Evolutionary conservation across 2,797 vertebrate genomes (phyloP).

Genomic region (Somateria mollissima): DNA sequence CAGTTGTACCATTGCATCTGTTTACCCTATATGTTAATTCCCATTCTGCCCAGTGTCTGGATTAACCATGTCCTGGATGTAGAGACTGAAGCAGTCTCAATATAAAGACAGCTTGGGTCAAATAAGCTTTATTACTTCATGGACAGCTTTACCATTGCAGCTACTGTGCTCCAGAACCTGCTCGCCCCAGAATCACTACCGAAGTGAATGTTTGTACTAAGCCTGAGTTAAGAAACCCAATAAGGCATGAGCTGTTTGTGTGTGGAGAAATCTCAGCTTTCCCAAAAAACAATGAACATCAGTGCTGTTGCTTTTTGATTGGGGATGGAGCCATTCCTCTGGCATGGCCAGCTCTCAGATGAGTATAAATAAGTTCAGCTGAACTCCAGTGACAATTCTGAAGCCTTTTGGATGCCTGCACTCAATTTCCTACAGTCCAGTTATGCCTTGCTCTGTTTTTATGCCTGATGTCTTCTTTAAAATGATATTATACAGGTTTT

Average conservation of each 20-base stretch:
- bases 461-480: neutral
- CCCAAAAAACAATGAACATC: neutral
- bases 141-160: neutral
- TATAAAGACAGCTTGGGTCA: neutral
- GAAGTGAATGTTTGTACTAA: neutral
- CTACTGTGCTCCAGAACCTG: neutral
- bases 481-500: neutral
- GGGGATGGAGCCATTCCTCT: neutral
- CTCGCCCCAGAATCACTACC: neutral
- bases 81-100: neutral
- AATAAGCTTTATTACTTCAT: neutral
- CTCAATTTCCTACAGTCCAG: neutral
- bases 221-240: neutral
- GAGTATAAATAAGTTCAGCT: neutral
- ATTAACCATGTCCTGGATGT: neutral
- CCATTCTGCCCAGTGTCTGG: neutral
- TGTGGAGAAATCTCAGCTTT: neutral
- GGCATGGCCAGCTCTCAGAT: neutral
- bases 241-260: rapidly evolving
- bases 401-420: neutral
- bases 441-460: neutral
- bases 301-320: neutral
- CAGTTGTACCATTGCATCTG: neutral
- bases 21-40: neutral
- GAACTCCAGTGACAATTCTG: neutral